These are phyloP conservation scores for Cosmopolites sordidus DNA, from an alignment of 2,888 invertebrate genomes.

Conservation along the genomic window DNA sequence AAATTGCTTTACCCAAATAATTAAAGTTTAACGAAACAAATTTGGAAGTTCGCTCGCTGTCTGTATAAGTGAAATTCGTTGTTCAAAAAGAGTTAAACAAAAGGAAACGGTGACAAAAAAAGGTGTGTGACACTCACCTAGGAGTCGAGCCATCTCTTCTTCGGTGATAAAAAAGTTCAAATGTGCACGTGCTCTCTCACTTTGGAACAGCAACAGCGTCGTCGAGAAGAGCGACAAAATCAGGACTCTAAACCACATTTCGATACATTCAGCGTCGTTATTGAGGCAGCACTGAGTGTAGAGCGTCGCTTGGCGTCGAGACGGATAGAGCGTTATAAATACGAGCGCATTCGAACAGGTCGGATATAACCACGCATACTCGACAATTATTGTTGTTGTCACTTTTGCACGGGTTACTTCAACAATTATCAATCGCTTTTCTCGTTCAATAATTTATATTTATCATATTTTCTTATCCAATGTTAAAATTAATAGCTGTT, in stretches of 20 bases:
- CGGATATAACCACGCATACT: slow-evolving; percentile 25
- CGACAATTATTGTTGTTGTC: slow-evolving; percentile 23
- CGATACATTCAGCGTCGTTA: slow-evolving; percentile 22
- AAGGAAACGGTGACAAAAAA: no score
- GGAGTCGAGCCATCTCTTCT: slow-evolving; percentile 72
- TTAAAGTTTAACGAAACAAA: not conserved
- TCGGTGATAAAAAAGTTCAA: slow-evolving; percentile 77
- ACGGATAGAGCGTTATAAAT: slow-evolving; percentile 26
- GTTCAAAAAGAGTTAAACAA: no score
- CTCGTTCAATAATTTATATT: not conserved
- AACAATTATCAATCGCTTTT: not conserved
- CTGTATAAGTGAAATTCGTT: no score
- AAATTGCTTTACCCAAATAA: not conserved
- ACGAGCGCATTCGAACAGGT: slow-evolving; percentile 26
- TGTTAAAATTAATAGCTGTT: no score
- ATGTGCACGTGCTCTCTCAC: slow-evolving; percentile 53
- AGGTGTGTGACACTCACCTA: slow-evolving; percentile 57
- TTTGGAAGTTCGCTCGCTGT: no score
- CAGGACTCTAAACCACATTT: slow-evolving; percentile 22
- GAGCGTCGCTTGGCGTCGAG: slow-evolving; percentile 14
- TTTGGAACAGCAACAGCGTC: slow-evolving; percentile 12
- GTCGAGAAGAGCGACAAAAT: slow-evolving; percentile 18
- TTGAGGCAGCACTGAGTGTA: slow-evolving; percentile 21
- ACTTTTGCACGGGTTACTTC: slow-evolving; percentile 7
- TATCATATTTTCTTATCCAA: no score